These are phyloP conservation scores for Rhynchomys soricoides DNA, from an alignment of 2,113 vertebrate species.

Conservation along the genomic window DNA sequence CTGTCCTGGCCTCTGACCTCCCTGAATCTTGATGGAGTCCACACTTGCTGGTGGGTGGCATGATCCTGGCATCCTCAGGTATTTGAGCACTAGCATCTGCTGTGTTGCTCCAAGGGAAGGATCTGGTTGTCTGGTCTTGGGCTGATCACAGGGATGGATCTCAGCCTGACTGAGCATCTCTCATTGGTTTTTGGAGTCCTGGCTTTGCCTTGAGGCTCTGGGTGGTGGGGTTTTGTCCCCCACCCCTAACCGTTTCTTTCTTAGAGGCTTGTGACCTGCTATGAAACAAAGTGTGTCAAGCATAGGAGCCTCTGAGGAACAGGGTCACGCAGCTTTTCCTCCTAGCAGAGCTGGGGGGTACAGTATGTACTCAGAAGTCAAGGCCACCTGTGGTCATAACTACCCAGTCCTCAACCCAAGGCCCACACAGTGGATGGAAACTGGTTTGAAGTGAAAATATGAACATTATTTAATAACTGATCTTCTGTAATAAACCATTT, in stretches of 20 bases:
- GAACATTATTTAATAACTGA: constrained; percentile 99
- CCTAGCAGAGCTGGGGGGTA: not conserved
- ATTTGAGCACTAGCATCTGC: not conserved
- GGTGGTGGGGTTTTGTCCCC: not conserved
- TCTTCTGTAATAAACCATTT: constrained; percentile 99
- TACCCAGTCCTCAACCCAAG: constrained; percentile 1
- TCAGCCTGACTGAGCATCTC: not conserved
- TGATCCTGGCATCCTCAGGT: not conserved
- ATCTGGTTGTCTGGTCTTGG: not conserved
- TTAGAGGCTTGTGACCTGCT: not conserved
- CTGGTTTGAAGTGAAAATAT: constrained; percentile 99
- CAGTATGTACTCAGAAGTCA: not conserved
- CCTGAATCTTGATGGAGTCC: not conserved
- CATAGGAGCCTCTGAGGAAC: not conserved
- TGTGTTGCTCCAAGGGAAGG: not conserved
- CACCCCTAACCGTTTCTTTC: not conserved
- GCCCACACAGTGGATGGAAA: constrained; percentile 68
- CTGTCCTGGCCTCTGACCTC: not conserved
- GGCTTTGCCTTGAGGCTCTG: not conserved
- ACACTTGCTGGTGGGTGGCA: not conserved
- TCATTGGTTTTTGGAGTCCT: not conserved
- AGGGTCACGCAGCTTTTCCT: not conserved
- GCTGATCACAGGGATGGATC: not conserved
- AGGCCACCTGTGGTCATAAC: not conserved
- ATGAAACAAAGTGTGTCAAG: not conserved